Conservation (phyloP, 2,113 vertebrate genomes). For the Mus musculus region DNA sequence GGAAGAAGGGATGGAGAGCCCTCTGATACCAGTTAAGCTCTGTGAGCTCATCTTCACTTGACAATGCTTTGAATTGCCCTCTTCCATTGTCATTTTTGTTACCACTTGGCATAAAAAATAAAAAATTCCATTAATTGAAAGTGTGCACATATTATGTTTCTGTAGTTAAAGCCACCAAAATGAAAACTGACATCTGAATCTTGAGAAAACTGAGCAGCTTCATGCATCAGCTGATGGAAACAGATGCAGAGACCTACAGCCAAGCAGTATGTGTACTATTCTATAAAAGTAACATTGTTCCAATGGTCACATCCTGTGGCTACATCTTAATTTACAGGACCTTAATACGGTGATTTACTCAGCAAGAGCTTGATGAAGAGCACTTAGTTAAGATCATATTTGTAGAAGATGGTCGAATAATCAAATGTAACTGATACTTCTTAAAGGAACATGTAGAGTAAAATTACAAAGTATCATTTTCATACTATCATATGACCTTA, state of each 20-base stretch:
- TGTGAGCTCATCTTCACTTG: not conserved
- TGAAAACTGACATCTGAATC: not conserved
- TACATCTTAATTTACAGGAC: not conserved
- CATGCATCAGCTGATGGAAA: too few species aligned
- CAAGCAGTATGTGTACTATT: not conserved
- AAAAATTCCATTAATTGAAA: not conserved
- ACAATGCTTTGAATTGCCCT: not conserved
- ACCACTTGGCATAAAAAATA: not conserved
- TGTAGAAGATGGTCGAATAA: fast-evolving
- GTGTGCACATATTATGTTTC: not conserved
- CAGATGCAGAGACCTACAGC: too few species aligned
- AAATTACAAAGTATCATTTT: not conserved
- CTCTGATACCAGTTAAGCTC: not conserved
- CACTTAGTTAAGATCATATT: not conserved
- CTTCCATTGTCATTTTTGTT: not conserved
- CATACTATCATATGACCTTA: not conserved
- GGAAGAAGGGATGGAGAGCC: not conserved
- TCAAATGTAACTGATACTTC: not conserved
- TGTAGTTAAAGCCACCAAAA: not conserved
- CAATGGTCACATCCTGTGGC: not conserved
- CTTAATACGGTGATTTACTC: not conserved
- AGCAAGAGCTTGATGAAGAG: not conserved
- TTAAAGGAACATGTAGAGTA: not conserved
- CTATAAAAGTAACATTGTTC: not conserved
- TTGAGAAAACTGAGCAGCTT: not conserved